Conservation (phyloP, 1,140 invertebrate genomes). For the Hylyphantes graminicola region DNA sequence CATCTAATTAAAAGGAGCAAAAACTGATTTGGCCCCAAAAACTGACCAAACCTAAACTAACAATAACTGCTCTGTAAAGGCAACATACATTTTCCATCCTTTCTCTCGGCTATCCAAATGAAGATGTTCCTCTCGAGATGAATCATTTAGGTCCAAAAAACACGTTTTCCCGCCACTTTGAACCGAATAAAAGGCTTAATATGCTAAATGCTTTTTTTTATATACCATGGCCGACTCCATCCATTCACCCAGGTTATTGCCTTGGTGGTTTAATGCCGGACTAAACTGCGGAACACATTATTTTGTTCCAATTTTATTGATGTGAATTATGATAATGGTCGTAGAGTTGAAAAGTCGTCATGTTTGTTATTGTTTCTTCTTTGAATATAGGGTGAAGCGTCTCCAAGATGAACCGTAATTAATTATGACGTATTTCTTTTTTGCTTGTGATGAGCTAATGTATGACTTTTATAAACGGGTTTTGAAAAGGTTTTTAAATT, state of each 20-base stretch:
- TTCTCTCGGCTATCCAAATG: background rate
- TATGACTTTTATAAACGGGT: no score
- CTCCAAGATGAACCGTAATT: no score
- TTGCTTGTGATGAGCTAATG: no score
- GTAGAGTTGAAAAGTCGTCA: constrained; percentile 14
- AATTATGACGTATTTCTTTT: no score
- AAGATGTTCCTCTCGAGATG: constrained; percentile 9
- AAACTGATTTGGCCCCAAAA: no score
- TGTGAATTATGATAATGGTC: constrained; percentile 44
- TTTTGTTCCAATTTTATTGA: constrained; percentile 45
- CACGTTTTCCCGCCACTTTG: constrained; percentile 27
- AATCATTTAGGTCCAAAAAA: constrained; percentile 11
- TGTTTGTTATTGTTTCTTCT: constrained; percentile 3
- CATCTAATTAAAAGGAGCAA: no score
- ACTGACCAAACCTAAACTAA: no score
- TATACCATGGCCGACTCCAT: background rate
- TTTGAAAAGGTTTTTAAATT: no score
- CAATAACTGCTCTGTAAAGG: no score
- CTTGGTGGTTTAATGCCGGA: constrained; percentile 20
- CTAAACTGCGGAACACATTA: constrained; percentile 30
- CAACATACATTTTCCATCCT: no score
- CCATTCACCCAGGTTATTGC: constrained; percentile 41
- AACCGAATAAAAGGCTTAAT: constrained; percentile 8
- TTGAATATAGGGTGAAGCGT: no score
- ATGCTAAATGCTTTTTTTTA: constrained; percentile 7